Base-by-base conservation (phyloP, 2,113 vertebrate species). In the Orthonyx spaldingii region DNA sequence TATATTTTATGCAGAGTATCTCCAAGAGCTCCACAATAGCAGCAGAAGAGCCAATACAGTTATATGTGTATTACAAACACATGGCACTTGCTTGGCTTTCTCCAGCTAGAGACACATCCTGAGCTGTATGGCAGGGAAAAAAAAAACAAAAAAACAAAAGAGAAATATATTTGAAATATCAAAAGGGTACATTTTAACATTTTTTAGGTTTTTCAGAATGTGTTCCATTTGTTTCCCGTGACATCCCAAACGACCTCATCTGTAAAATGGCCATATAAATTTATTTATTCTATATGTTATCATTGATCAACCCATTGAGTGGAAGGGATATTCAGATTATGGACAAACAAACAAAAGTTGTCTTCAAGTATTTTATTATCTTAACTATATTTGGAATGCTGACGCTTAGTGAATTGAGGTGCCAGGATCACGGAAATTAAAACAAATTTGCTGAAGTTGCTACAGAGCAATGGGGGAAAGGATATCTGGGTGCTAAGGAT, bases 51-150 rank as follows among this genome's bases (percentile, higher is more conserved):
- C 72, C 96, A 87, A 26, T 33, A 7, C 7, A 46, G 35, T 88
- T 81, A n/a, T 16, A 11, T 11, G 10, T 69, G 74, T 93, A 92
- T 96, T 97, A 75, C 88, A 92, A 95, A 95, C 92, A 96, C 83
- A 69, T 76, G 90, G 80, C 88, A 91, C 72, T 92, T 55, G n/a
- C 64, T 60, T 89, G 72, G 53, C 13, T 91, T 82, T 66, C 70
- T 84, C 56, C 90, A 87, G 69, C 88, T 96, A 88, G 83, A 81
- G 55, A 78, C 33, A 52, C 68, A 89, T 46, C 47, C 60, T 78
- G 68, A 91, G 44, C 35, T 90, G 35, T 47, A 16, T 3, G 16
- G 4, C 11, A 16, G 7, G 2, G 1, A 1, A 3, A 8, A 5
- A 28, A 4, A 22, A 1, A 3, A 8, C 5, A 28, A 4, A 22